Base-by-base conservation (phyloP, 1,140 invertebrate species). In the Choristoneura fumiferana region DNA sequence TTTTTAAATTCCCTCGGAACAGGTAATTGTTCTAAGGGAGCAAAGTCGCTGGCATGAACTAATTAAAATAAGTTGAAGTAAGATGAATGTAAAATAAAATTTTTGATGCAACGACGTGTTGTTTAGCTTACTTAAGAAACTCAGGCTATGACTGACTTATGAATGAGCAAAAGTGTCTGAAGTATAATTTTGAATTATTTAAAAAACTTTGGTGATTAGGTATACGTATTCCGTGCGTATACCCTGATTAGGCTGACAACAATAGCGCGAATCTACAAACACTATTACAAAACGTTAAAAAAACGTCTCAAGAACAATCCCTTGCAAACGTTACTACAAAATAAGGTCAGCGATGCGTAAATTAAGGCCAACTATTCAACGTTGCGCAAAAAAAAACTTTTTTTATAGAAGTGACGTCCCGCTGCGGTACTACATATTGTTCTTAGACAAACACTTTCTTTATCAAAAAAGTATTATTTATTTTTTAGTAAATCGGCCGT, bases 401-500 rank as follows among this genome's bases (percentile, higher is more conserved):
- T 62, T 80, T 52, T 9, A 33, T 34, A 33, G 8, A 40, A 76
- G 75, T 76, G 79, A 82, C 83, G 78, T 77, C 84, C 83, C 83
- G 84, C 82, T 88, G 85, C 61, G 83, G 83, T 81, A 60, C 61
- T 54, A 67, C 58, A 60, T 63, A 78, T 86, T 86, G 85, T 88
- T 88, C 85, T 88, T 86, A 77, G 69, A 86, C 83, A 86, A 86
- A 88, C 81, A 86, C 76, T 84, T 85, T 85, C 80, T 80, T 84
- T 76, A 75, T 74, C 22, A 70, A 78, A 81, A n/a, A 78, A 73
- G 63, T 58, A 74, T 71, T 73, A 72, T 83, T 69, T 73, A 74
- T 78, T 83, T 79, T 84, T 81, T 82, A 73, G 64, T 71, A 72
- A 73, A 75, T 76, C 76, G 65, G 57, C 65, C 66, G 54, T 63